Conservation (phyloP, 2,888 invertebrate genomes). For the Rhynchonema sp. region DNA sequence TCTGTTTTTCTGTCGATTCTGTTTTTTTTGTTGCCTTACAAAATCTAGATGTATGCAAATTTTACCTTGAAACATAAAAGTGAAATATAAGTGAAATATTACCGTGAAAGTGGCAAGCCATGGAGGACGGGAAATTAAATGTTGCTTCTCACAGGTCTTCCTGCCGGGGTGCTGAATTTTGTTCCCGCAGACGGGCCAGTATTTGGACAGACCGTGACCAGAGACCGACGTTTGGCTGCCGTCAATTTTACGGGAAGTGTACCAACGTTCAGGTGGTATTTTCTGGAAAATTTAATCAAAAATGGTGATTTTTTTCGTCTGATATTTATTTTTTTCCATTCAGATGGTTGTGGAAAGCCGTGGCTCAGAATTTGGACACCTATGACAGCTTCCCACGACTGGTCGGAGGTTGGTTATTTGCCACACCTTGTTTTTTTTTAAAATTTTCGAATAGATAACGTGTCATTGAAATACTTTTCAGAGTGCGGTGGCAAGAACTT, state of each 20-base stretch:
- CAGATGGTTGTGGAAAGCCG: constrained; percentile 57
- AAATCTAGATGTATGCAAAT: no score
- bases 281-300: not conserved
- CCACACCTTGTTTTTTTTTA: no score
- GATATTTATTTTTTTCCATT: constrained; percentile 39
- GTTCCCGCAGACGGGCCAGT: constrained; percentile 84
- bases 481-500: constrained; percentile 99
- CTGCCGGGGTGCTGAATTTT: constrained; percentile 89
- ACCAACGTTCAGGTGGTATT: constrained; percentile 36
- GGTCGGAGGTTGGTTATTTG: constrained; percentile 39
- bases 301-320: not conserved
- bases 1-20: not conserved
- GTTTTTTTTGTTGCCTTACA: no score
- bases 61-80: no score
- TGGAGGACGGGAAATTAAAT: no score
- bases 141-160: constrained; percentile 40
- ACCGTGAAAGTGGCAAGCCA: not conserved
- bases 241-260: constrained; percentile 97
- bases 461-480: constrained; percentile 23
- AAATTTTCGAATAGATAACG: no score
- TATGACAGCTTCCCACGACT: constrained; percentile 79
- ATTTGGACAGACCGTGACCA: constrained; percentile 72
- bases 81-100: no score
- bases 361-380: constrained; percentile 60
- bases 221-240: constrained; percentile 64